These are phyloP conservation scores for Periophthalmodon schlosseri DNA, from an alignment of 2,113 vertebrate genomes.

Conservation along the genomic window DNA sequence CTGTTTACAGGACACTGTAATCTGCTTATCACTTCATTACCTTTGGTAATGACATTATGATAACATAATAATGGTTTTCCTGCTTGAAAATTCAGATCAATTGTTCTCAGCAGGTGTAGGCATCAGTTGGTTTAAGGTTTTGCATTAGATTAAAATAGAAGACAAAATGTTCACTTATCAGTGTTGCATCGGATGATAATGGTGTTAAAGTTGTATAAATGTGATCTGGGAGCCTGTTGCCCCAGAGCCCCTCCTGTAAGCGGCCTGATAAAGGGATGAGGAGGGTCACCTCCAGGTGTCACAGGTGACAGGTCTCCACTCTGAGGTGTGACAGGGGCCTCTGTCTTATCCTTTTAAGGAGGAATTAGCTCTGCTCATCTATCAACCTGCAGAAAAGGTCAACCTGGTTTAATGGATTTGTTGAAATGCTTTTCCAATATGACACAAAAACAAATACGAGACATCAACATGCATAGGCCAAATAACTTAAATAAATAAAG, in stretches of 20 bases:
- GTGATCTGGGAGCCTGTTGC: not conserved
- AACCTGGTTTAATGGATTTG: slow-evolving; percentile 10
- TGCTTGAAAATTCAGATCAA: too few relatives aligned
- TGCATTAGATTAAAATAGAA: too few relatives aligned
- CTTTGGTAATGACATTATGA: not conserved
- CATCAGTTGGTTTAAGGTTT: too few relatives aligned
- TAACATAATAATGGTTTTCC: too few relatives aligned
- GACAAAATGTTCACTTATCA: too few relatives aligned
- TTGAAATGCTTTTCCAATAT: not conserved
- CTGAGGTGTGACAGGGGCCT: not conserved
- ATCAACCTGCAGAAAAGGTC: slow-evolving; percentile 24
- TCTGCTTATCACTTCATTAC: slow-evolving; percentile 2
- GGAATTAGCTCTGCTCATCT: slow-evolving; percentile 8
- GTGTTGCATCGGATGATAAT: too few relatives aligned
- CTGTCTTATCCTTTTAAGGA: not conserved
- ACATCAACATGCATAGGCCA: not conserved
- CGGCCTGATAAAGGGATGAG: not conserved
- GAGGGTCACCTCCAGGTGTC: slow-evolving; percentile 5
- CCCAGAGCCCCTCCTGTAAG: not conserved
- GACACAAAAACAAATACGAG: not conserved
- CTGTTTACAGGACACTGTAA: not conserved
- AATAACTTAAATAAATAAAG: not conserved
- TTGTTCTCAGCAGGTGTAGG: too few relatives aligned
- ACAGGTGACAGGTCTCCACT: slow-evolving; percentile 1
- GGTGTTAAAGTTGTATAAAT: not conserved